Evolutionary conservation across 2,888 invertebrate genomes (phyloP), one percentile per base, ranked within the genome.

Genomic region (Lithosia quadra): DNA sequence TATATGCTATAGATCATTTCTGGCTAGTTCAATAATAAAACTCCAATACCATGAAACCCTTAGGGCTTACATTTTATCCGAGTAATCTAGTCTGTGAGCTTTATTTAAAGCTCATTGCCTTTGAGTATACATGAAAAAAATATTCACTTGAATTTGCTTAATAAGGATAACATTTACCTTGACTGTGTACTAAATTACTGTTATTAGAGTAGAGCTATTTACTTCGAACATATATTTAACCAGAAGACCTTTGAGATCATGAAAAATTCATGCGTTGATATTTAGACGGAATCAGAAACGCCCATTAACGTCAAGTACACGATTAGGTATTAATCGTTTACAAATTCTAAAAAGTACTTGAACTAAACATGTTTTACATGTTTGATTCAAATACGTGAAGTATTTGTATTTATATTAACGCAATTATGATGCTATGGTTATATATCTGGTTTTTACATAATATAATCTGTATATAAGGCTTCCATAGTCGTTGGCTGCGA

Each of bases 221-320:
- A 73, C 75, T 66, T 67, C 61, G 68, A 57, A 21, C 59, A 71
- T 77, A 71, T n/a, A n/a, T 80, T 63, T 36, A 18, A 67, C 72
- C 33, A 28, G 33, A 34, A 68, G 70, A 70, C 70, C 75, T 73
- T 71, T 70, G 22, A 56, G 43, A 56, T 68, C 68, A 78, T 80
- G 68, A 78, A 78, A 80, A 69, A 78, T 78, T 80, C 71, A 78
- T 57, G 43, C 57, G 68, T 75, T 66, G 64, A 75, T 80, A 75
- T 80, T 78, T 70, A 68, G 36, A 10, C 62, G 24, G 24, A 59
- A 22, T 49, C 33, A 63, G 49, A 67, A 33, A 34, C 10, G 18
- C 22, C 61, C 33, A 67, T 28, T 61, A 39, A 15, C 10, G n/a
- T 36, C 15, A 39, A 56, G 22, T 64, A 39, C 28, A 62, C n/a